Percentiles rank a stretch among this genome's conserved stretches.
Evolutionary conservation across 2,113 vertebrate species (phyloP).

Genomic region (Psittacara wagleri): DNA sequence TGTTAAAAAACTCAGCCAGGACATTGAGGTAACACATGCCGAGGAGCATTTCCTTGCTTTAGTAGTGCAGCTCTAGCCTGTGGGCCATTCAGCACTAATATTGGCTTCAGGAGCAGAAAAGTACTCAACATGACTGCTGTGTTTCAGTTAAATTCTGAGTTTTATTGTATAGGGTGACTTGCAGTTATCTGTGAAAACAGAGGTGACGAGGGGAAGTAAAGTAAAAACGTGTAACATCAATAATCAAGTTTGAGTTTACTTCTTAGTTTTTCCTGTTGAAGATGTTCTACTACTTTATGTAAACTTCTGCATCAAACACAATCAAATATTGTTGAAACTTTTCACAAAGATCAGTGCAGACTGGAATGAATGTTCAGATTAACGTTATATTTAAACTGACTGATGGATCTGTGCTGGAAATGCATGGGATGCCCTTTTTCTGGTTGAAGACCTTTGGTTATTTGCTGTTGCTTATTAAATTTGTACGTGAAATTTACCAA

Average conservation of each 20-base stretch:
- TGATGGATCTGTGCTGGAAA: not conserved
- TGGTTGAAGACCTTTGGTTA: not conserved
- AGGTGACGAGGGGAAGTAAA: not conserved
- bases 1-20: constrained; percentile 81
- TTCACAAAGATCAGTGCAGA: not conserved
- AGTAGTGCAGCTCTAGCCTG: not conserved
- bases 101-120: not conserved
- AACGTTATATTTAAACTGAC: not conserved
- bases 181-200: not conserved
- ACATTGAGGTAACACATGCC: constrained; percentile 70
- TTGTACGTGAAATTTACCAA: not conserved
- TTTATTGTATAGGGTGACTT: not conserved
- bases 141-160: not conserved
- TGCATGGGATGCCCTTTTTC: not conserved
- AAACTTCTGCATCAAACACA: not conserved
- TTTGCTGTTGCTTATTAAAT: not conserved
- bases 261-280: not conserved
- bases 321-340: not conserved
- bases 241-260: not conserved
- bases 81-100: not conserved
- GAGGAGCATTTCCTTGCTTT: not conserved
- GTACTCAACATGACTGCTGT: not conserved
- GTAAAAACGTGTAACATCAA: accelerated
- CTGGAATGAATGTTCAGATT: not conserved
- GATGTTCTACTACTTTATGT: not conserved